Base-by-base conservation (phyloP, 2,888 invertebrate genomes). In the Agriotes lineatus region DNA sequence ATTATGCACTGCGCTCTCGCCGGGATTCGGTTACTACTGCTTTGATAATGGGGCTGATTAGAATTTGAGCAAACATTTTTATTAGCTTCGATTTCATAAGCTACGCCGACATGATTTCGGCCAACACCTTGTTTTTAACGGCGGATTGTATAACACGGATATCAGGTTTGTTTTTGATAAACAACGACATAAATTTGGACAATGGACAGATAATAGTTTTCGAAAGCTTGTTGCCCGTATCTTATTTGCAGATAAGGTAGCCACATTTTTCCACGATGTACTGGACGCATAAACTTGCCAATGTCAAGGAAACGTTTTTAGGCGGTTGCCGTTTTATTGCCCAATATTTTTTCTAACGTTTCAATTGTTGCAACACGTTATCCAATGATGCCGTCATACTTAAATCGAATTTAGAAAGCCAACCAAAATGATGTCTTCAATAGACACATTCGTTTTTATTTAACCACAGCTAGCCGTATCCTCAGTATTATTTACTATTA, bases 191-290 rank as follows among this genome's bases (percentile, higher is more conserved):
- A 63, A 63, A 63, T 63, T 63, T 63, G 20, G 44, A 63, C 63
- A 63, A 63, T 63, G 63, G 63, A 63, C 63, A 42, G 35, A 54
- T 63, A 63, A 63, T 63, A 63, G 63, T 44, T 54, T 63, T 63
- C 44, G 63, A 63, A 63, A 63, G 63, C 63, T 39, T 22, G 56
- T 56, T 20, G 14, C 5, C 10, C 33, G 19, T 52, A 4, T 52
- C 19, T 33, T 14, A 10, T 52, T 25, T 52, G 18, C 52, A 25
- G 52, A 52, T 25, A 48, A 52, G 52, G 52, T 52, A 18, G 33
- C 25, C 14, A 18, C 52, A 52, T 33, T 33, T 33, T 33, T 33
- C 52, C 18, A 33, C 18, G 9, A 19, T 52, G 52, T 52, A 50
- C 20, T 50, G 50, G 30, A 50, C 45, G 14, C 18, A 14, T 42